Evolutionary conservation across 2,113 vertebrate species (phyloP).

Genomic region (Dolichallabes microphthalmus): DNA sequence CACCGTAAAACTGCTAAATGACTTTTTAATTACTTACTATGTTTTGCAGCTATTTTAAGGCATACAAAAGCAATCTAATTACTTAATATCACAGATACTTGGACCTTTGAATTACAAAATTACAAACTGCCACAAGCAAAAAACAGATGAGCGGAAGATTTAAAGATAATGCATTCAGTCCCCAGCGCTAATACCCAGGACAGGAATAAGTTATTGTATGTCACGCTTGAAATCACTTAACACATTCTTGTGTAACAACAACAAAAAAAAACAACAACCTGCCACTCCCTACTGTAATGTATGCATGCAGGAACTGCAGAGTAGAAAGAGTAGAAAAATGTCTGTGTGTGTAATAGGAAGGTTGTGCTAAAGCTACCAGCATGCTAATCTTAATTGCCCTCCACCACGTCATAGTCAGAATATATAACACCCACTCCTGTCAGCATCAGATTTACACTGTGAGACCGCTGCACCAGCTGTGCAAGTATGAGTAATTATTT

Average conservation of each 20-base stretch:
- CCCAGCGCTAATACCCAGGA: slow-evolving; percentile 1
- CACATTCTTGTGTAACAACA: slow-evolving; percentile 14
- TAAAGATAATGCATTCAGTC: slow-evolving; percentile 29
- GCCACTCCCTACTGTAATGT: slow-evolving; percentile 33
- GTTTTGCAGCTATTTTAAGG: not conserved
- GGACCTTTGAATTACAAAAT: slow-evolving; percentile 28
- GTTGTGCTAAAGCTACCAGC: slow-evolving; percentile 11
- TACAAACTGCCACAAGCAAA: slow-evolving; percentile 27
- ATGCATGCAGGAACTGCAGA: slow-evolving; percentile 23
- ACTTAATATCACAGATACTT: slow-evolving; percentile 6
- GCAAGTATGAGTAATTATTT: slow-evolving; percentile 43
- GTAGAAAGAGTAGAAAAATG: not conserved
- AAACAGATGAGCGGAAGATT: not conserved
- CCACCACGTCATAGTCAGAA: slow-evolving; percentile 15
- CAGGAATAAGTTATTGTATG: slow-evolving; percentile 30
- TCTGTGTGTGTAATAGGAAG: slow-evolving; percentile 3
- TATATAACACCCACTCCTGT: slow-evolving; percentile 36
- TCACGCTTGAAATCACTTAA: slow-evolving; percentile 36
- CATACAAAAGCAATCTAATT: slow-evolving; percentile 5
- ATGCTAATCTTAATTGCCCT: slow-evolving; percentile 43
- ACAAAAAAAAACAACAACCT: not conserved
- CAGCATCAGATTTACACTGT: slow-evolving; percentile 24
- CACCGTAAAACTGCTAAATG: not conserved
- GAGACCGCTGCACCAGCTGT: slow-evolving; percentile 1
- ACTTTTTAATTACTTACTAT: slow-evolving; percentile 3